Conservation (phyloP, 2,797 vertebrate genomes). For the Aeoliscus strigatus region DNA sequence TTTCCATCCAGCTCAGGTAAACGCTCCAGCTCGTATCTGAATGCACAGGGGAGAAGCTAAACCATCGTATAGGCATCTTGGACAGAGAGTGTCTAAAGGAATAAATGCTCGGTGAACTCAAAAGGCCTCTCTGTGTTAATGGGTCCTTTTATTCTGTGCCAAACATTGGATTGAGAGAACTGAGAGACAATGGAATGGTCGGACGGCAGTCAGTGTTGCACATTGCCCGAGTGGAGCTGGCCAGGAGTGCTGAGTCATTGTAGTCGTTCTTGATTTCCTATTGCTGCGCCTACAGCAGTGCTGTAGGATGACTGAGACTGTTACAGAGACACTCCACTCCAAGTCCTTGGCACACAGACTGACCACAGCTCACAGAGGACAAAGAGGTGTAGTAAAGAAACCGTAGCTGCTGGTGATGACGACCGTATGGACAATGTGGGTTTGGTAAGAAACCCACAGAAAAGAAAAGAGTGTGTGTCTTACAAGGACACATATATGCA, state of each 20-base stretch:
- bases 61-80: conserved; percentile 32
- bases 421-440: conserved; percentile 19
- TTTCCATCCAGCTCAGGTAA: conserved; percentile 35
- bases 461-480: neutral
- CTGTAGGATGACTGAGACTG: conserved; percentile 48
- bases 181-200: conserved; percentile 43
- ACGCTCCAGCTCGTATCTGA: conserved; percentile 35
- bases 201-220: conserved; percentile 31
- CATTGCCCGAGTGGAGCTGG: conserved; percentile 29
- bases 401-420: conserved; percentile 24
- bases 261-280: conserved; percentile 68
- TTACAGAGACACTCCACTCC: conserved; percentile 41
- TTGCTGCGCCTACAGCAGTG: conserved; percentile 47
- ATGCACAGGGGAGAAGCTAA: conserved; percentile 26
- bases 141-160: conserved; percentile 32
- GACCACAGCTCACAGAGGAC: conserved; percentile 26
- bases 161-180: conserved; percentile 35
- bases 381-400: conserved; percentile 40
- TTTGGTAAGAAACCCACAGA: conserved; percentile 11
- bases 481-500: conserved; percentile 25
- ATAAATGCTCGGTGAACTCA: conserved; percentile 30
- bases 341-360: conserved; percentile 23
- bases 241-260: conserved; percentile 67
- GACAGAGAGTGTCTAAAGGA: conserved; percentile 19
- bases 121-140: conserved; percentile 23